These are phyloP conservation scores for Anabas testudineus DNA, from an alignment of 2,797 vertebrate species.

Conservation along the genomic window DNA sequence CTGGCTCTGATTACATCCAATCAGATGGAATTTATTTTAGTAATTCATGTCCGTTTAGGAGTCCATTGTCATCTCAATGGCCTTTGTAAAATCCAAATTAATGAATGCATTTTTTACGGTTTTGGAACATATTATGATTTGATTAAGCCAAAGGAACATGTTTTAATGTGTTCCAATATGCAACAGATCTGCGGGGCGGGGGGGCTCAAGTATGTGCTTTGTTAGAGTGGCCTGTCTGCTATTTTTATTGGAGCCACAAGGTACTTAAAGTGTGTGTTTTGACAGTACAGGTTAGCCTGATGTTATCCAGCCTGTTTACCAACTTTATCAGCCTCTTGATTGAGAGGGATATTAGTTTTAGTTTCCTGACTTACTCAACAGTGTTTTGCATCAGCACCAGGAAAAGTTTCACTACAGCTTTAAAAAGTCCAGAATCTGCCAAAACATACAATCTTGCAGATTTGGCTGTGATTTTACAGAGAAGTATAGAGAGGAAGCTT, in stretches of 20 bases:
- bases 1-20: constrained; percentile 49
- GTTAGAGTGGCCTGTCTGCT: constrained; percentile 60
- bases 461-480: not conserved
- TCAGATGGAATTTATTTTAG: constrained; percentile 18
- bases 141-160: constrained; percentile 15
- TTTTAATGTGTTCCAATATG: constrained; percentile 39
- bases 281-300: constrained; percentile 68
- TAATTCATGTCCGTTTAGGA: constrained; percentile 6
- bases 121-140: constrained; percentile 2
- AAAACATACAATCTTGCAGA: constrained; percentile 21
- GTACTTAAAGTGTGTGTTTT: constrained; percentile 68
- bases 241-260: constrained; percentile 74
- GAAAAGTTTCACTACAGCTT: constrained; percentile 35
- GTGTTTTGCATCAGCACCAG: constrained; percentile 12
- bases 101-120: not conserved
- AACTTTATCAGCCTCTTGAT: constrained; percentile 38
- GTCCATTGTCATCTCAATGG: constrained; percentile 6
- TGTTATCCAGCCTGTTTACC: constrained; percentile 55
- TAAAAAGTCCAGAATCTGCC: constrained; percentile 19
- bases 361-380: constrained; percentile 24
- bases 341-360: constrained; percentile 31
- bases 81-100: not conserved
- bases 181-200: constrained; percentile 44
- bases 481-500: constrained; percentile 4
- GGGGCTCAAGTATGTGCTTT: constrained; percentile 62